These are phyloP conservation scores for Pissodes strobi DNA, from an alignment of 1,140 invertebrate species.

Conservation along the genomic window DNA sequence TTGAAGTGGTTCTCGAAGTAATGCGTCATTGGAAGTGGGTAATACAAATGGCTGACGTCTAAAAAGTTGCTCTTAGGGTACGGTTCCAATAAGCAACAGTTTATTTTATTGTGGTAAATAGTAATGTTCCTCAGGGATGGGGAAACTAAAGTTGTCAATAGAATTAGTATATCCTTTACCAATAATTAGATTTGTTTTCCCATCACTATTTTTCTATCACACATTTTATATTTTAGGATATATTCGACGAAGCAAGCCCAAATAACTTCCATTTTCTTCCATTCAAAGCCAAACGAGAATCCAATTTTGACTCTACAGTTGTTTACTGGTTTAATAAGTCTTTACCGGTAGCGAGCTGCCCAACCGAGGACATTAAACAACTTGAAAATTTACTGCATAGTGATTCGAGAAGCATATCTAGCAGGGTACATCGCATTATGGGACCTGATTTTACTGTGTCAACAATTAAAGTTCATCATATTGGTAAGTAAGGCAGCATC, in stretches of 20 bases:
- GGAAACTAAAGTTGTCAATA: too few relatives aligned
- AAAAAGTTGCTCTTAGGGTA: too few relatives aligned
- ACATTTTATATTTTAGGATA: constrained; percentile 55
- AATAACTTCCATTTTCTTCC: constrained; percentile 71
- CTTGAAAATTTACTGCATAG: constrained; percentile 71
- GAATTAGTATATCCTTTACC: too few relatives aligned
- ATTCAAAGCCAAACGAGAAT: constrained; percentile 54
- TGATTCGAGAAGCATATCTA: constrained; percentile 29
- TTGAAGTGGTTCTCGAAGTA: too few relatives aligned
- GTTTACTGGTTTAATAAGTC: constrained; percentile 83
- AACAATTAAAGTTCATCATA: constrained; percentile 70
- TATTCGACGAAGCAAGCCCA: constrained; percentile 77
- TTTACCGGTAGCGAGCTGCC: constrained; percentile 71
- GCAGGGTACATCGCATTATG: constrained; percentile 70
- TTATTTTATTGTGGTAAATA: too few relatives aligned
- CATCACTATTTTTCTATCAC: too few relatives aligned
- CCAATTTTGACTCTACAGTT: constrained; percentile 61
- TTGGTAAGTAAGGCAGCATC: too few relatives aligned
- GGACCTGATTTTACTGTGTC: constrained; percentile 78
- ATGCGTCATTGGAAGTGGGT: too few relatives aligned
- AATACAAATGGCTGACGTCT: too few relatives aligned
- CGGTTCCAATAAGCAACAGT: too few relatives aligned
- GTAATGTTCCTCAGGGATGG: too few relatives aligned
- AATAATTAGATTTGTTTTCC: too few relatives aligned
- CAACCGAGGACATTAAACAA: constrained; percentile 72